Base-by-base conservation (phyloP, 2,113 vertebrate species). In the Pyxicephalus adspersus region DNA sequence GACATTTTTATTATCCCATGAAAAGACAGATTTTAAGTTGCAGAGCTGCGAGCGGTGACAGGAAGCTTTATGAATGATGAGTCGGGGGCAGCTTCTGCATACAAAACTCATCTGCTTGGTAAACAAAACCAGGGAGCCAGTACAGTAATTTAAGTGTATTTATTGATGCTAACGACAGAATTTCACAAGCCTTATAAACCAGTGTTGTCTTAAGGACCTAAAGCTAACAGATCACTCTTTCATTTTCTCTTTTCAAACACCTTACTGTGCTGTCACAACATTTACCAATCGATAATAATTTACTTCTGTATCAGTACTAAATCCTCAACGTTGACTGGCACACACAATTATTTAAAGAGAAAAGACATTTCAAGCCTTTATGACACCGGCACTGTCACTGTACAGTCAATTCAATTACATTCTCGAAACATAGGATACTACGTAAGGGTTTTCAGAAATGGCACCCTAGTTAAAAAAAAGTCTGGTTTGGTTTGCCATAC, bases 21-120 rank as follows among this genome's bases (percentile, higher is more conserved):
- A 74, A 81, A 81, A 81, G 80, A 75, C 80, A 81, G 80, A 81
- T 81, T 81, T 81, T 74, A 81, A 81, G 80, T 81, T 75, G 80
- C 80, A 45, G 71, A 66, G 80, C 80, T 81, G 18, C 8, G 70
- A 81, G 71, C 70, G 64, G 70, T 81, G 79, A 72, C 67, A 81
- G 68, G 60, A 73, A 81, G 68, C 68, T 55, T 57, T 66, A 74
- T 75, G 52, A 81, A 57, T 81, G 61, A 81, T 81, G 71, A 29
- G 58, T 23, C n/a, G 6, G 13, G 55, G 80, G 71, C 60, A 58
- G 31, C 64, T 45, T 29, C 71, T 74, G 80, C 80, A 82, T 82
- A 82, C 70, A 82, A 75, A 82, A 63, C 29, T 82, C 71, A 50
- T 66, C 80, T 66, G 70, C 80, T 75, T 66, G 71, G 71, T 82